phyloP scores from a whole-genome alignment of 2,113 vertebrate species.

The Uria aalge region DNA sequence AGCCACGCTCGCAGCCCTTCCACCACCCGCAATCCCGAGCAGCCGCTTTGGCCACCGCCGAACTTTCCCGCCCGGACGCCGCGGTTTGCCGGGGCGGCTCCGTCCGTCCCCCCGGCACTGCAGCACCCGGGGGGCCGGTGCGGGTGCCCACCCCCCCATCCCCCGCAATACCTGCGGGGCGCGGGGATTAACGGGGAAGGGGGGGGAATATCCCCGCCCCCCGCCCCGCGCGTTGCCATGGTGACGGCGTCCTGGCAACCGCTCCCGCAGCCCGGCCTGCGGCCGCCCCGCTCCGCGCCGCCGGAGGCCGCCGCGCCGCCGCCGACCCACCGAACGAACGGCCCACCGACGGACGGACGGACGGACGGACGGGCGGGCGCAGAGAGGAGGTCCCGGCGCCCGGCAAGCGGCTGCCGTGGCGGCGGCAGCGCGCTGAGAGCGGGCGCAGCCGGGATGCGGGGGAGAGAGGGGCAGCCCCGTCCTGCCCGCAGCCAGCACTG shows the following conservation, averaged over 20 bases:
- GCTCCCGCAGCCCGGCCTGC: slow-evolving; percentile 33
- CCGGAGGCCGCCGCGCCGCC: background rate
- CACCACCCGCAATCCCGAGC: background rate
- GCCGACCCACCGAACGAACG: background rate
- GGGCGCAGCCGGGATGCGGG: background rate
- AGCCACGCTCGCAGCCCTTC: background rate
- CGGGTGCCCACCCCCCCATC: too few relatives aligned
- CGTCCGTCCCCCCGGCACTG: background rate
- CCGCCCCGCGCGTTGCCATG: slow-evolving; percentile 31
- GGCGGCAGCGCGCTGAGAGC: background rate
- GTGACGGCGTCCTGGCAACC: slow-evolving; percentile 67
- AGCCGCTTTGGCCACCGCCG: background rate
- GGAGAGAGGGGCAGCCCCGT: background rate
- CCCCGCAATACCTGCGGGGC: background rate
- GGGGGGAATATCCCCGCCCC: background rate
- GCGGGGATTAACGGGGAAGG: background rate
- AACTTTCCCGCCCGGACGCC: background rate
- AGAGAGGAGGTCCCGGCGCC: background rate
- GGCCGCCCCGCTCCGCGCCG: background rate
- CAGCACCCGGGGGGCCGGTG: background rate
- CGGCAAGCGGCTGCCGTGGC: background rate
- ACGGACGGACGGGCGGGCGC: background rate
- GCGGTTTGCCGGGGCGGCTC: background rate
- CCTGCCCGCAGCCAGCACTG: background rate
- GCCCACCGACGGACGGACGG: background rate